Evolutionary conservation across 2,113 vertebrate species (phyloP), one percentile per base, ranked within the genome.

Genomic region (Astur gentilis): DNA sequence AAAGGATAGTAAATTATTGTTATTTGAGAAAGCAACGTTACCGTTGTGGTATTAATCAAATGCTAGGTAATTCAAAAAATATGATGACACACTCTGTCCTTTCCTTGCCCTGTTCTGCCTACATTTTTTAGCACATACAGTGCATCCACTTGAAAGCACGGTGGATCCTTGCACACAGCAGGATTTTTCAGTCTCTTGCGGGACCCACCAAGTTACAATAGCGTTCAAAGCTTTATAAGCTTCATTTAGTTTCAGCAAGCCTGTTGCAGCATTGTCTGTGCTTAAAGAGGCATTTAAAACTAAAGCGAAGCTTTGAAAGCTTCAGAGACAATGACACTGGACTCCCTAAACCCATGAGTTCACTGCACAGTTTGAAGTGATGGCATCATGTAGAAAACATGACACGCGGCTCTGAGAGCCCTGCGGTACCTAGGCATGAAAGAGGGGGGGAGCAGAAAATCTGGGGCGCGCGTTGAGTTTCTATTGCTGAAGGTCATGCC

Each of bases 221-320:
- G 95, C 62, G 2, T 94, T 95, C 87, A 96, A 97, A 96, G 95
- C 97, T 97, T 96, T 92, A 88, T 96, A 96, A 97, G 96, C 97
- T 96, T 96, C 97, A 89, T 96, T 96, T 94, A 89, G 91, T 95
- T 97, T 93, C 95, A 94, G 92, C 95, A 91, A 91, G 93, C 89
- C 91, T 95, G 69, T 78, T 83, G 90, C 76, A 95, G 95, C 94
- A 95, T 96, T 94, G 95, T 97, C 91, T 88, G 89, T 97, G 94
- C 95, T 95, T 96, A 97, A 97, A 96, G 82, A 95, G 91, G 96
- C 97, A 95, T 96, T 96, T 95, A 93, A 93, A 97, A 94, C 92
- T 80, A 93, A 96, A 84, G 93, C 66, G 61, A 97, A 91, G 89
- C 82, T 96, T 95, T 97, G 69, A 96, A 97, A 90, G 91, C 95